Conservation (phyloP, 1,140 invertebrate genomes). For the Leguminivora glycinivorella region DNA sequence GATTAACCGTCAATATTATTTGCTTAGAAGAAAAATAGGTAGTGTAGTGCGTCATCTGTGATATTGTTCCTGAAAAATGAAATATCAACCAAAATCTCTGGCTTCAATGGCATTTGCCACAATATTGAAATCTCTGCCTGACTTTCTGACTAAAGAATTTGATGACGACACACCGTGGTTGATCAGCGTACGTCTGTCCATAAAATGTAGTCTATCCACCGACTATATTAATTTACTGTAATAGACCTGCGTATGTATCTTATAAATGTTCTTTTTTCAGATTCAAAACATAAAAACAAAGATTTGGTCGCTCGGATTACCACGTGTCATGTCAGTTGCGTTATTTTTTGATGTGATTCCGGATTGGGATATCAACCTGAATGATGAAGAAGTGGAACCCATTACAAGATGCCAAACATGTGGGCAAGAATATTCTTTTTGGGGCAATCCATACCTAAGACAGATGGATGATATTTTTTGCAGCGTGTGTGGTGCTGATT, state of each 20-base stretch:
- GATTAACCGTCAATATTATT: too few species aligned
- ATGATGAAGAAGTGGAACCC: not conserved
- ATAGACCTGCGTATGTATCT: too few species aligned
- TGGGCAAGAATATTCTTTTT: not conserved
- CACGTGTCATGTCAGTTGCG: not conserved
- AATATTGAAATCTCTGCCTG: not conserved
- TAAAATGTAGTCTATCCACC: not conserved
- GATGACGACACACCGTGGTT: not conserved
- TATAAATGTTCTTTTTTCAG: not conserved
- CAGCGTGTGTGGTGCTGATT: not conserved
- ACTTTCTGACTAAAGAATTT: not conserved
- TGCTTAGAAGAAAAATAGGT: too few species aligned
- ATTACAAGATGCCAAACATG: not conserved
- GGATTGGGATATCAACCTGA: not conserved
- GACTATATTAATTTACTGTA: not conserved
- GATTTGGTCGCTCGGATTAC: not conserved
- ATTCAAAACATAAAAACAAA: conserved; percentile 1
- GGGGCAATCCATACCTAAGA: not conserved
- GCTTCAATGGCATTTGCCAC: too few species aligned
- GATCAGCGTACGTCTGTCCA: not conserved
- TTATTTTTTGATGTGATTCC: not conserved
- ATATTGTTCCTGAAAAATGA: too few species aligned
- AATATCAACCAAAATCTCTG: too few species aligned
- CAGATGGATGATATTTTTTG: not conserved
- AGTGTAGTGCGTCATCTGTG: too few species aligned